Percentiles rank a stretch among this genome's conserved stretches.
phyloP scores from a whole-genome alignment of 2,797 vertebrate species.

The Mormyrus proboscirostris region DNA sequence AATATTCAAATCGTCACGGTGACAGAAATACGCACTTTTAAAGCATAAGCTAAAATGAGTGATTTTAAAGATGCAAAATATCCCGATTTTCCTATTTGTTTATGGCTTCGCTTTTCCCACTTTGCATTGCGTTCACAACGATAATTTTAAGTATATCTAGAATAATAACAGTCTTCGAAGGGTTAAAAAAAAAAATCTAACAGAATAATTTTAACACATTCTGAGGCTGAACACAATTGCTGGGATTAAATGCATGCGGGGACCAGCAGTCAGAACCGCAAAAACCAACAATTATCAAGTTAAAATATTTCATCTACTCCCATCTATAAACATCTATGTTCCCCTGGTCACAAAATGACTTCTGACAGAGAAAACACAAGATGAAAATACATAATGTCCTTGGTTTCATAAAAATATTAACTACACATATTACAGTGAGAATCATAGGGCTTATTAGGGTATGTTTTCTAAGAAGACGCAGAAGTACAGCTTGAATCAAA shows the following conservation, averaged over 20 bases:
- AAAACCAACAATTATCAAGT: background rate
- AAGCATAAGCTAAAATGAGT: background rate
- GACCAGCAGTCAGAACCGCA: background rate
- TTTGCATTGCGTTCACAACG: conserved; percentile 14
- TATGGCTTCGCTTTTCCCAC: conserved; percentile 28
- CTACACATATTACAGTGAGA: background rate
- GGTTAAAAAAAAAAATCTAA: background rate
- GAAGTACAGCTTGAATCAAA: background rate
- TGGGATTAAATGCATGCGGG: background rate
- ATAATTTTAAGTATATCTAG: background rate
- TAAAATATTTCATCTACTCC: background rate
- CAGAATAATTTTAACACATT: background rate
- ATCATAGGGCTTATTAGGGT: background rate
- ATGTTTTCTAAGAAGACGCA: background rate
- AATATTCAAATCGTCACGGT: background rate
- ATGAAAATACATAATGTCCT: background rate
- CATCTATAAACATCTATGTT: background rate
- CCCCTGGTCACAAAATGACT: background rate
- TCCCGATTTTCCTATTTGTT: conserved; percentile 8
- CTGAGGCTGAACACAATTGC: conserved; percentile 7
- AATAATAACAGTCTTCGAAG: conserved; percentile 26
- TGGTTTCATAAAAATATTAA: conserved; percentile 1
- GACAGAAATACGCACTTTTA: background rate
- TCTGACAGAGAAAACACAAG: background rate
- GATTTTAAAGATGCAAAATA: conserved; percentile 8